Base-by-base conservation (phyloP, 2,113 vertebrate species). In the Eulacestoma nigropectus region DNA sequence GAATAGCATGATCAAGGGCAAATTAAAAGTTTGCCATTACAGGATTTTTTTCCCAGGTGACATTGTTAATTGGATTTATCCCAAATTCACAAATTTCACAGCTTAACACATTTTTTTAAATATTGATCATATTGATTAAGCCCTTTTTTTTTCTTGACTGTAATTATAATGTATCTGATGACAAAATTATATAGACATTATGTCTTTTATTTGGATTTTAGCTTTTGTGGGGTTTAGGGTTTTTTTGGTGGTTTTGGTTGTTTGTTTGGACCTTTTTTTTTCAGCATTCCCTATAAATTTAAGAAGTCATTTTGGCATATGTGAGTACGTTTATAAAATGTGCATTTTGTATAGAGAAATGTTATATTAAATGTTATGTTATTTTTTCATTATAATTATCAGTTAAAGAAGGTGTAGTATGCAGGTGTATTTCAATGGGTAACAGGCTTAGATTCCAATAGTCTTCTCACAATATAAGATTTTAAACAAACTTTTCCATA, bases 131-230 rank as follows among this genome's bases (percentile, higher is more conserved):
- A 62, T 26, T 67, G 9, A 16, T 76, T 39, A 73, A 37, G 8
- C 0, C 2, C 1, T 27, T 37, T 81, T 57, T 16, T 57, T 37
- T 16, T 0, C 11, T 92, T 85, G 13, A n/a, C 10, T 1, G 1
- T 50, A 63, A 77, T 53, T 41, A 60, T 19, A 53, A 63, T 33
- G 46, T 27, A 62, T 27, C 6, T 42, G 18, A 33, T 49, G 44
- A 23, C 2, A 84, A 53, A 79, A 52, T 14, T 35, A 6, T 20
- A 49, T 21, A 21, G 5, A 35, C 10, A 55, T 47, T 35, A 39
- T 16, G 7, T 2, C 3, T 46, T 55, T 72, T 68, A 21, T 53
- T 53, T 63, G 5, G 11, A 52, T 63, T 68, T 84, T 72, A 56
- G 8, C 7, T 76, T 50, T 53, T 47, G 3, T 18, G 15, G 5